These are phyloP conservation scores for Odontothrips loti DNA, from an alignment of 2,888 invertebrate species.

Conservation along the genomic window DNA sequence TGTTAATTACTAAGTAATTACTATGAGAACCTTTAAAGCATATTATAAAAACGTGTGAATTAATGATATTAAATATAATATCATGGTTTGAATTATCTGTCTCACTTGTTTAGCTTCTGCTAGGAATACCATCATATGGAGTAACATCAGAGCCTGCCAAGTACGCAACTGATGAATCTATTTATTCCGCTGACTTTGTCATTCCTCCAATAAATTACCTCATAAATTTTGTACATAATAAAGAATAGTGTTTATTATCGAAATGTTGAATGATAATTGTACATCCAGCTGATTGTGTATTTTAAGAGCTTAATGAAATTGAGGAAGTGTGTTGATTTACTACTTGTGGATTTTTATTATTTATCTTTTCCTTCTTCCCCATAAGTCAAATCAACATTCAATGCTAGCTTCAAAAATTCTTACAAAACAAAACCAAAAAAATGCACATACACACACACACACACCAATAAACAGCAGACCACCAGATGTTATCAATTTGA, in stretches of 20 bases:
- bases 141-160: neutral
- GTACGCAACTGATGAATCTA: neutral
- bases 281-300: conserved; percentile 27
- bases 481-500: too few relatives aligned
- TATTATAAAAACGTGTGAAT: too few relatives aligned
- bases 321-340: conserved; percentile 35
- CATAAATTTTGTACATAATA: conserved; percentile 10
- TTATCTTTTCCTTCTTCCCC: neutral
- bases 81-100: too few relatives aligned
- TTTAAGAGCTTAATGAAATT: conserved; percentile 26
- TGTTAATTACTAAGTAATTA: neutral
- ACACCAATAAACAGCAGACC: too few relatives aligned
- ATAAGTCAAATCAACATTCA: neutral
- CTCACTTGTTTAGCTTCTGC: too few relatives aligned
- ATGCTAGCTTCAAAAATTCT: neutral
- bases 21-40: neutral
- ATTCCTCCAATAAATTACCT: conserved; percentile 4
- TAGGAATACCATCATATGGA: neutral
- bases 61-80: too few relatives aligned
- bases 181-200: neutral
- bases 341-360: conserved; percentile 28
- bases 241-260: neutral
- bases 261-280: neutral
- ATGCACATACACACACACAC: too few relatives aligned
- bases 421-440: neutral